Evolutionary conservation across 2,888 invertebrate genomes (phyloP), one percentile per base, ranked within the genome.

Genomic region (Helleia helle): DNA sequence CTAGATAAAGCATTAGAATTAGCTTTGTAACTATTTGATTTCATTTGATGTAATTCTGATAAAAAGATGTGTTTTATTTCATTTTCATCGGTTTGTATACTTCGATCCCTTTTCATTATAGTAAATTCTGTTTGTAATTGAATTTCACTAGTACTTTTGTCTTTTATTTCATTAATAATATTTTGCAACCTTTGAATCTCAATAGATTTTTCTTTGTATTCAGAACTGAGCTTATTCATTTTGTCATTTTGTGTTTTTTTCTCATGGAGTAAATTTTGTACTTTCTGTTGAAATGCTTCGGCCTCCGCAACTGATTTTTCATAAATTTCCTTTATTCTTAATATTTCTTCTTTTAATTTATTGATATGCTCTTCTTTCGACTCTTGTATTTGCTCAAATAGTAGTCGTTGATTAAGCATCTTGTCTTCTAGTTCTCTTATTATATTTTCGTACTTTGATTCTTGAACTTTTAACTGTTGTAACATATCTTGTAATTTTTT

Each of bases 381-480:
- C 51, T 70, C 50, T 39, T 71, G 71, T 12, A 74, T 59, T 58
- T 66, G 68, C 29, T 75, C 63, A 29, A 66, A 63, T 13, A 83
- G 65, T 11, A 81, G 50, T 44, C 71, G 68, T 55, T 80, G 73
- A 49, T 80, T 81, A 18, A 56, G 46, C 42, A 74, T 61, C 56
- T 71, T 71, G 7, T 62, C 63, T 58, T 80, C 62, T 44, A 81
- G 58, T 48, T 76, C 71, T 49, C 67, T 61, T 11, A 80, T 81
- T 1, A 66, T 43, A 22, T 42, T 42, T 52, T 64, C 58, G 46
- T 79, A 71, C 15, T 51, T 48, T 8, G 44, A 36, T 26, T 64
- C 63, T 60, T 77, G 65, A n/a, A 58, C 50, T 51, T 71, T 58
- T 39, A 75, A 58, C 49, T 63, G 62, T 22, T 55, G 47, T 58